These are phyloP conservation scores for Notothenia rossii DNA, from an alignment of 2,113 vertebrate species.

Conservation along the genomic window DNA sequence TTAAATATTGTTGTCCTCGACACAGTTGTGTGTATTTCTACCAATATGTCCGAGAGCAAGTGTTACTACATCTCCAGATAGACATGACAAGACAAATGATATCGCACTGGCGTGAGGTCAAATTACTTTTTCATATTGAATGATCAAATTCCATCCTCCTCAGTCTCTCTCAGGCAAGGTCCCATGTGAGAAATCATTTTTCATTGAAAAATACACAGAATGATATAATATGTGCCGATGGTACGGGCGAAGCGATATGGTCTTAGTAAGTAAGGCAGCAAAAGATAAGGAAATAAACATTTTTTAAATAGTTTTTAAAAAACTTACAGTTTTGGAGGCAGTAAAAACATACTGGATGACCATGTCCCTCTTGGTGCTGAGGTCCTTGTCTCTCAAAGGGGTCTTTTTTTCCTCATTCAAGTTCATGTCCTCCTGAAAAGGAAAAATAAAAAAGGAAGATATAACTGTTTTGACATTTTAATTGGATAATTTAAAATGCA, in stretches of 20 bases:
- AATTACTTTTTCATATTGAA: conserved; percentile 11
- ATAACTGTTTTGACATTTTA: background rate
- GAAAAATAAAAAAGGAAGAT: conserved; percentile 8
- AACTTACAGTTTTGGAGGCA: conserved; percentile 94
- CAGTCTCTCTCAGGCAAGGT: background rate
- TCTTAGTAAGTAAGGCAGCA: background rate
- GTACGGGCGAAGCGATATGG: background rate
- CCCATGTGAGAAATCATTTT: background rate
- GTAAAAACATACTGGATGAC: conserved; percentile 95
- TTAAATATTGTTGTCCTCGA: background rate
- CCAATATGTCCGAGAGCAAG: background rate
- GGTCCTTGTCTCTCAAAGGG: conserved; percentile 95
- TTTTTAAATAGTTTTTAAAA: background rate
- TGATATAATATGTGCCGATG: background rate
- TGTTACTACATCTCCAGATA: background rate
- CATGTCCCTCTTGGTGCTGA: conserved; percentile 96
- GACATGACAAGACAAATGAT: background rate
- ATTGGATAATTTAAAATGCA: background rate
- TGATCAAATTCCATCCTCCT: background rate
- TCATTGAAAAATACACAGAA: background rate
- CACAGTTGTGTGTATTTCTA: background rate
- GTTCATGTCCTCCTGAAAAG: conserved; percentile 97
- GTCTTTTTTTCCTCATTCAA: conserved; percentile 97
- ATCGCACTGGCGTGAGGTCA: conserved; percentile 3
- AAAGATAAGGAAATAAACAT: background rate